Conservation (phyloP, 2,797 vertebrate species). For the Hypotaenidia okinawae region DNA sequence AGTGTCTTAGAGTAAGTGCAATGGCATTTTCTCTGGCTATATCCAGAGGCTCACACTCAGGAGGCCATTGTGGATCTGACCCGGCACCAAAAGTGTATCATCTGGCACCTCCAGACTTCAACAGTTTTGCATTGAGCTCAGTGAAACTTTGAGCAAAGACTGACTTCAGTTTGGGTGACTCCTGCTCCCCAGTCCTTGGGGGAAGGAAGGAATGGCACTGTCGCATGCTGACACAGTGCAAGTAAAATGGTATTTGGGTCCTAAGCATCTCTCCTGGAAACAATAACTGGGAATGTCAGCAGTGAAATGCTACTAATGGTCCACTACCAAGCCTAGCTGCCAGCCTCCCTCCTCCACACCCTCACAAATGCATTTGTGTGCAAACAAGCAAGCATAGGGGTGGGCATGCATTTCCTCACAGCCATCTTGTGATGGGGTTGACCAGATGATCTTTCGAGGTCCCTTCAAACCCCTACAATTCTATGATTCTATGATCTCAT, state of each 20-base stretch:
- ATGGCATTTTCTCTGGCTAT: neutral
- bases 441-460: no score
- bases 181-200: neutral
- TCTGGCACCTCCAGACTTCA: neutral
- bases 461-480: no score
- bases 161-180: neutral
- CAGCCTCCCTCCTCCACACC: neutral
- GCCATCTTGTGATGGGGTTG: neutral
- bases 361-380: fast-evolving
- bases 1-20: neutral
- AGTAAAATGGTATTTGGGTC: neutral
- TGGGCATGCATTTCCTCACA: fast-evolving
- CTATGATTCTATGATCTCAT: no score
- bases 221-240: fast-evolving
- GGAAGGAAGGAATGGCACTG: fast-evolving
- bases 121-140: neutral
- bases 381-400: fast-evolving
- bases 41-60: neutral
- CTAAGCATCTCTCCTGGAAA: neutral
- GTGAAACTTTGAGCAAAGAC: neutral
- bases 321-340: neutral
- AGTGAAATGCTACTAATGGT: neutral
- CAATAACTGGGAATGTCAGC: neutral
- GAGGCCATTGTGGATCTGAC: neutral
- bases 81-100: neutral